Evolutionary conservation across 2,113 vertebrate species (phyloP), one percentile per base, ranked within the genome.

Genomic region (Pao palembangensis): DNA sequence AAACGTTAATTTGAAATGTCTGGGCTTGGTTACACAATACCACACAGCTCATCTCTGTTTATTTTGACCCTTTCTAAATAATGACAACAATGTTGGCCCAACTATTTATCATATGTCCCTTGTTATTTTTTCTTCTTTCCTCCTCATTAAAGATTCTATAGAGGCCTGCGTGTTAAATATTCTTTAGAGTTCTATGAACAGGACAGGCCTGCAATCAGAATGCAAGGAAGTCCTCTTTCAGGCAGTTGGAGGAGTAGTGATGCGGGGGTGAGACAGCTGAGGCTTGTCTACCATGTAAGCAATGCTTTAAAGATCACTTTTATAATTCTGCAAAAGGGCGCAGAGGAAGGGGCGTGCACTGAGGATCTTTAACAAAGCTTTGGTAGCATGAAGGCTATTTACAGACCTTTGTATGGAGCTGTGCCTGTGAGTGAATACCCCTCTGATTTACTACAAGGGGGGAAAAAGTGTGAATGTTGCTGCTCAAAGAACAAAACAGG

Each of bases 141-240:
- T 56, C 76, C 69, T 76, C 68, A 68, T 15, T 21, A 54, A 28
- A 28, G 25, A 28, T 15, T 16, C 57, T 69, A 5, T 19, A 66
- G 68, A 75, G 64, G 73, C 66, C 78, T 25, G 54, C 54, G 76
- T 85, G 69, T 86, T 91, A 88, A 91, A 87, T 87, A 90, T 90
- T 90, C 88, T 80, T 79, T 72, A 69, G 78, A 81, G 80, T 42
- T 43, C 1, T 75, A 64, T 1, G 48, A 85, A 83, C 74, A 78
- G 84, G 47, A 79, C 71, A 81, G 79, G 55, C 75, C 72, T 41
- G 3, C 61, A 52, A 85, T 90, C 84, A 87, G 68, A 87, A 87
- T 86, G 81, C 85, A 90, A 89, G 83, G 83, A 87, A 84, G 86
- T 87, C 81, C 72, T 87, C 81, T 81, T 78, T 86, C 77, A 82